Conservation (phyloP, 2,113 vertebrate genomes). For the Planiliza haematocheilus region DNA sequence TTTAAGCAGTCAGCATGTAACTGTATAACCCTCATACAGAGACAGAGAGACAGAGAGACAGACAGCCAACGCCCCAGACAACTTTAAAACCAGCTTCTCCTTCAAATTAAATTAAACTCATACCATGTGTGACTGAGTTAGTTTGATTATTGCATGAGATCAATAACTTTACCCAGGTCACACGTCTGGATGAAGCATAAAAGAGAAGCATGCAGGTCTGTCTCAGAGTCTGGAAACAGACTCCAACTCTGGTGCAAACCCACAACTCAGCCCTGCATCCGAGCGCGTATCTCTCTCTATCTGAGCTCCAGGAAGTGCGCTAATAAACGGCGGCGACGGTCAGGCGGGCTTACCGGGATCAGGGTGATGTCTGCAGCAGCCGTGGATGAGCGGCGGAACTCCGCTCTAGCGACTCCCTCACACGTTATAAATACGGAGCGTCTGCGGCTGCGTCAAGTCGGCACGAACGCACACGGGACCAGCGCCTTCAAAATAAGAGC, state of each 20-base stretch:
- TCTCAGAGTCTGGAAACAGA: background rate
- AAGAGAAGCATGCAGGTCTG: background rate
- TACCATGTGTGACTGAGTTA: constrained; percentile 1
- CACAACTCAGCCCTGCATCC: background rate
- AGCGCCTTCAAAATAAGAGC: constrained; percentile 54
- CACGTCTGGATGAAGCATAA: background rate
- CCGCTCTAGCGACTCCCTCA: constrained; percentile 27
- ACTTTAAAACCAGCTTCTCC: constrained; percentile 58
- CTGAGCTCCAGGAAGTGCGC: background rate
- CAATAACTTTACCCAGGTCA: background rate
- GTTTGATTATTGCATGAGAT: background rate
- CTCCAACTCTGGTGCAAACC: background rate
- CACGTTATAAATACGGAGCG: constrained; percentile 33
- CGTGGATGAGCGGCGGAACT: constrained; percentile 31
- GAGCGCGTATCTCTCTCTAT: no score
- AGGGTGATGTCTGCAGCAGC: constrained; percentile 26
- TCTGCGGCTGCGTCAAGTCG: constrained; percentile 6
- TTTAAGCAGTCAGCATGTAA: constrained; percentile 69
- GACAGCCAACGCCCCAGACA: constrained; percentile 72
- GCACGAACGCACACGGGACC: background rate
- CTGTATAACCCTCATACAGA: constrained; percentile 41
- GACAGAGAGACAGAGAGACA: constrained; percentile 41
- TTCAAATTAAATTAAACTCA: constrained; percentile 26
- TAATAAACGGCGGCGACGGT: background rate
- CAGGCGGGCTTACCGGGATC: constrained; percentile 47